A percentile compares a stretch with the other conserved stretches of the same genome.
Evolutionary conservation across 1,140 invertebrate species (phyloP).

Genomic region (Agraylea sexmaculata): DNA sequence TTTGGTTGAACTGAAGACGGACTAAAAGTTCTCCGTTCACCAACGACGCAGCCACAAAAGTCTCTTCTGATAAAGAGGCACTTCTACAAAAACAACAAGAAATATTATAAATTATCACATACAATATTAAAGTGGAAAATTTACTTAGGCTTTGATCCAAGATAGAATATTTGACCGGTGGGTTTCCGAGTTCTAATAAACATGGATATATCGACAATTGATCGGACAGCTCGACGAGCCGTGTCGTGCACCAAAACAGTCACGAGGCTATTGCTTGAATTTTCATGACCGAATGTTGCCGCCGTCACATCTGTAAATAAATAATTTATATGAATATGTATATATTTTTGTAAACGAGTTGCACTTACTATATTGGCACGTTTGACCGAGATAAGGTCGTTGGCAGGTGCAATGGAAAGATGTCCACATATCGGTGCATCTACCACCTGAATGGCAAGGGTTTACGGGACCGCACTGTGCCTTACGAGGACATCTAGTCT

Average conservation of each 20-base stretch:
- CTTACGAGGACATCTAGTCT: conserved; percentile 60
- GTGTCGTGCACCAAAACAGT: conserved; percentile 59
- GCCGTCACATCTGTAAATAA: conserved; percentile 60
- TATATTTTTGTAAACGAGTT: conserved; percentile 1
- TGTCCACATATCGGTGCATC: conserved; percentile 81
- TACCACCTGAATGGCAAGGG: conserved; percentile 75
- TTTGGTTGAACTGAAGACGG: conserved; percentile 69
- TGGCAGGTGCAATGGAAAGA: conserved; percentile 76
- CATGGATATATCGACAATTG: conserved; percentile 82
- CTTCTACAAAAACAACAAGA: conserved; percentile 10
- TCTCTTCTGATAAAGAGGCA: conserved; percentile 39
- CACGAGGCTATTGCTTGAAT: conserved; percentile 55
- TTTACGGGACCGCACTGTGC: conserved; percentile 71
- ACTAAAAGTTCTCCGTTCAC: conserved; percentile 65
- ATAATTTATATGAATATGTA: conserved; percentile 10
- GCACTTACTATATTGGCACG: conserved; percentile 72
- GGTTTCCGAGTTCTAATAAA: conserved; percentile 77
- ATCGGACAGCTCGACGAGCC: conserved; percentile 56
- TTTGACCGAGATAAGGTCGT: conserved; percentile 73
- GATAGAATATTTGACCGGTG: conserved; percentile 76
- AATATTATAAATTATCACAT: not conserved
- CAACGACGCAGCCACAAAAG: conserved; percentile 65
- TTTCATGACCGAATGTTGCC: conserved; percentile 83
- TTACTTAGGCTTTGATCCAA: conserved; percentile 56
- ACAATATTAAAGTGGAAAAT: conserved; percentile 1